Evolutionary conservation across 1,140 invertebrate species (phyloP), one percentile per base, ranked within the genome.

Genomic region (Mya arenaria): DNA sequence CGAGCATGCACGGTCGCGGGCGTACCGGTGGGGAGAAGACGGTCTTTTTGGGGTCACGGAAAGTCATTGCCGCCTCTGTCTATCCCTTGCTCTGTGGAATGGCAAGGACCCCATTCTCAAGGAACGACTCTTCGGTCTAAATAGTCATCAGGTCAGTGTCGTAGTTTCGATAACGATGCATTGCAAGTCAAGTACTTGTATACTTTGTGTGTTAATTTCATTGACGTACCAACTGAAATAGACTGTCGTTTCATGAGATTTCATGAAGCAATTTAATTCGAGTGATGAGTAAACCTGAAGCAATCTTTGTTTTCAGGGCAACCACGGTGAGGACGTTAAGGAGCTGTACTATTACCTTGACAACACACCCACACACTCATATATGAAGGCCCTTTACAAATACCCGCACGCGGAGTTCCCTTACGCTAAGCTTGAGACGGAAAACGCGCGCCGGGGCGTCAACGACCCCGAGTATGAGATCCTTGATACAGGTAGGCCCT

Each of bases 291-390:
- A n/a, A n/a, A n/a, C n/a, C n/a, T n/a, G n/a, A n/a, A n/a, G n/a
- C n/a, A n/a, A 17, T 52, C 25, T 23, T 80, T 62, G 73, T 2
- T 25, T 73, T n/a, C 84, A 93, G 92, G 93, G 93, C 32, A 93
- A 93, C 85, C 93, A 93, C 86, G 93, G 93, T 4, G 93, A 93
- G 75, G 93, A 93, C 85, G 92, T 93, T 23, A 93, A 93, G 77
- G 93, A 93, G 63, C 82, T 91, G n/a, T 93, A 93, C 82, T 93
- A 93, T 62, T 93, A 93, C 74, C 82, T 93, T 28, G 92, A 93
- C 83, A 89, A 85, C 25, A 91, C 89, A 0, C 93, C 93, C 15
- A 92, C 92, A 39, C 92, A 93, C 84, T 90, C 92, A 48, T 93
- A 93, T 85, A 92, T 93, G 91, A 89, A 89, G 60, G 88, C 86